Base-by-base conservation (phyloP, 2,888 invertebrate species). In the Ptilodon capucinus region DNA sequence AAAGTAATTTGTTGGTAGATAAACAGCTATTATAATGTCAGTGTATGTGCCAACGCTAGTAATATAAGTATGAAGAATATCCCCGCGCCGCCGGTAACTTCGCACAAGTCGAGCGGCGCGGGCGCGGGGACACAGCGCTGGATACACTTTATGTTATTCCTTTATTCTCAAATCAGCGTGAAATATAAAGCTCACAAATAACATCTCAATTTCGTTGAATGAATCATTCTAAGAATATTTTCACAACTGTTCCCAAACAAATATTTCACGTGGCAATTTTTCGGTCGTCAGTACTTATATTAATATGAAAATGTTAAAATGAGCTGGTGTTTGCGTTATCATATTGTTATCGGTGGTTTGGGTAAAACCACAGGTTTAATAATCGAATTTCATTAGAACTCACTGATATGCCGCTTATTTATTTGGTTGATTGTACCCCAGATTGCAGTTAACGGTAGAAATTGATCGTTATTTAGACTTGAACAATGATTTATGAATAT, bases 291-390 rank as follows among this genome's bases (percentile, higher is more conserved):
- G 14, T 14, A 2, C 32, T 32, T 11, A 28, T 9, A 9, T n/a
- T 3, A 13, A 14, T 2, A 14, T 32, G 8, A 14, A 32, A 14
- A 34, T 6, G n/a, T n/a, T n/a, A n/a, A 14, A 34, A 3, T 7
- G 5, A n/a, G n/a, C n/a, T n/a, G n/a, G n/a, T n/a, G 14, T 7
- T 7, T 14, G 4, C n/a, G n/a, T 32, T 2, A 14, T 32, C 5
- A 32, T 14, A 1, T 14, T 32, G 32, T 32, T 36, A 56, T 48
- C 36, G 46, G 39, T 44, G 46, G 23, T 48, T 40, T 14, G 6
- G 2, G 6, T 9, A 51, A 52, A 55, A 40, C 50, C 56, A 23
- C 49, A 41, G 38, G 44, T 58, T 55, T 49, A 50, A 55, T 62
- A 45, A 52, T 46, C 36, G 18, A 36, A 18, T 39, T 36, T 30